A percentile compares a stretch with the other conserved stretches of the same genome.
Conservation (phyloP, 2,113 vertebrate species). For the Stigmatopora nigra region DNA sequence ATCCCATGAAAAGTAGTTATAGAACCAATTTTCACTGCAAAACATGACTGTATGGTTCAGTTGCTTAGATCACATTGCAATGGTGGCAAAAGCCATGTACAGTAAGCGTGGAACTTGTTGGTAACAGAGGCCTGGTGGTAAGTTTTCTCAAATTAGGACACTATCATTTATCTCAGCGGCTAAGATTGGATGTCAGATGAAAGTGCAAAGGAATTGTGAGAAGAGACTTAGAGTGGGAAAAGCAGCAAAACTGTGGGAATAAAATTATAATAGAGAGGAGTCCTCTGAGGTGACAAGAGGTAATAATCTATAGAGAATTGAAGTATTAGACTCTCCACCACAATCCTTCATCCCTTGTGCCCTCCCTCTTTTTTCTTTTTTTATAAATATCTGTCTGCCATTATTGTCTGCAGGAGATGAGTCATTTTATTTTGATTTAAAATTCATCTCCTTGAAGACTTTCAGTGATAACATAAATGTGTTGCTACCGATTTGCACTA, state of each 20-base stretch:
- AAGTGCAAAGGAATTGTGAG: constrained; percentile 2
- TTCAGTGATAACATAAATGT: constrained; percentile 35
- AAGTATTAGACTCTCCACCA: constrained; percentile 19
- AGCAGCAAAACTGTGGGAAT: neutral
- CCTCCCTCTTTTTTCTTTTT: neutral
- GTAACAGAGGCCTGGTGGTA: constrained; percentile 23
- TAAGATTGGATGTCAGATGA: constrained; percentile 28
- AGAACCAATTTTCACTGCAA: neutral
- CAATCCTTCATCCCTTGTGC: neutral
- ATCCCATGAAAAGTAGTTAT: too few species aligned
- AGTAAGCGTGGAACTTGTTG: neutral
- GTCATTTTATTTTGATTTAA: constrained; percentile 52
- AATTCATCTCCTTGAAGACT: constrained; percentile 43
- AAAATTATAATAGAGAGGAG: neutral
- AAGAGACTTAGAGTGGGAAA: constrained; percentile 14
- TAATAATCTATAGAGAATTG: constrained; percentile 40
- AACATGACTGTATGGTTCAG: neutral
- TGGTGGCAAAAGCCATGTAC: too few species aligned
- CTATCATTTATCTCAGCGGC: constrained; percentile 28
- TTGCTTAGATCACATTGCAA: neutral
- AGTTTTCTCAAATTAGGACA: constrained; percentile 34
- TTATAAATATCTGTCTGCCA: constrained; percentile 17
- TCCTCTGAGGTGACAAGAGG: constrained; percentile 15
- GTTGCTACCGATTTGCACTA: constrained; percentile 21
- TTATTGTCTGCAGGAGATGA: constrained; percentile 36